A percentile compares a stretch with the other conserved stretches of the same genome.
These are phyloP conservation scores for Cephalopachus bancanus DNA, from an alignment of 2,797 vertebrate species.

Conservation along the genomic window DNA sequence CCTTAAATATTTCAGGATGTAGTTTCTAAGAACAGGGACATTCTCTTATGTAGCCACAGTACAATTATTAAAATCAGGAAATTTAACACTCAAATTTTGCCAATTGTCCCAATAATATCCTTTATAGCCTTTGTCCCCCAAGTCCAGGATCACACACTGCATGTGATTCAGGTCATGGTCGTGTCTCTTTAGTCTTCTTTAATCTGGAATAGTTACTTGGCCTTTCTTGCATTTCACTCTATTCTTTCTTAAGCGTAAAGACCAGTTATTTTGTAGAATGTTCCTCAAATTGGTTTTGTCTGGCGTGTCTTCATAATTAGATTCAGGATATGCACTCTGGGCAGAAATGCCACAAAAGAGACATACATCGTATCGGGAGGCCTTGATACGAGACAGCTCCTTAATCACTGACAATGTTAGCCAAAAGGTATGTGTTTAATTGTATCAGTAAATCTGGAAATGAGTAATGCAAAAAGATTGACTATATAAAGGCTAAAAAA, in stretches of 20 bases:
- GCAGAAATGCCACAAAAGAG: neutral
- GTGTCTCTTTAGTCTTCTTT: neutral
- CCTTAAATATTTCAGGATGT: neutral
- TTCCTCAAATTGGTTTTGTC: neutral
- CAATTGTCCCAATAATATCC: neutral
- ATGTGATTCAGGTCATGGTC: neutral
- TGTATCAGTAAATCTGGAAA: neutral
- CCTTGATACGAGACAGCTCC: neutral
- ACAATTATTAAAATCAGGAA: neutral
- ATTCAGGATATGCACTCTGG: neutral
- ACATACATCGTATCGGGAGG: neutral
- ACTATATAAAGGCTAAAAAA: neutral
- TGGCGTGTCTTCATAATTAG: slow-evolving; percentile 31
- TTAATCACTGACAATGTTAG: neutral
- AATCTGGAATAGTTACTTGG: neutral
- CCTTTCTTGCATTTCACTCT: neutral
- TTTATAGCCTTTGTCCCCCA: neutral
- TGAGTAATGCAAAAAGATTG: neutral
- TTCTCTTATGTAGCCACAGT: neutral
- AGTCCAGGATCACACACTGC: neutral
- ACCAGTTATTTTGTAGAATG: neutral
- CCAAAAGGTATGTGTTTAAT: neutral
- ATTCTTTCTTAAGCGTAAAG: neutral
- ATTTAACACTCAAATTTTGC: neutral
- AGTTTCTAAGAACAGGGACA: slow-evolving; percentile 6